Conservation (phyloP, 2,797 vertebrate species). For the Limnodromus scolopaceus region DNA sequence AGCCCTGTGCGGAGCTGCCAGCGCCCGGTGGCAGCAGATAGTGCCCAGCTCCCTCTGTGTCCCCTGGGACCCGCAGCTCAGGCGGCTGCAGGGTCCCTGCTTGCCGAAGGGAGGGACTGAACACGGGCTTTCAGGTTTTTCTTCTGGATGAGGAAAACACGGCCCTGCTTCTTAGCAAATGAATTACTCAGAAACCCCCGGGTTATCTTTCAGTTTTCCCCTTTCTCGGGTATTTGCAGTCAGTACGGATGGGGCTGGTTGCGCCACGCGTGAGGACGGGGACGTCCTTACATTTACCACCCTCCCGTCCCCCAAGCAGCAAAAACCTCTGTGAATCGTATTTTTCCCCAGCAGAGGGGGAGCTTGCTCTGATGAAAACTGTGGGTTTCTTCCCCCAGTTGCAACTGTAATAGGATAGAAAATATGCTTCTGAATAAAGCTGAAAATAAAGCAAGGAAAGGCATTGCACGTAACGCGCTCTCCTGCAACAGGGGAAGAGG, state of each 20-base stretch:
- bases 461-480: background rate
- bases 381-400: background rate
- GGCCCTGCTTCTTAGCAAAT: background rate
- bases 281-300: background rate
- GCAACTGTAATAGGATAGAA: background rate
- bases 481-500: background rate
- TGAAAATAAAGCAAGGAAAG: background rate
- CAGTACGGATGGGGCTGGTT: background rate
- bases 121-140: background rate
- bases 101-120: background rate
- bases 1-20: too few relatives aligned
- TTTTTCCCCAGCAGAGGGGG: constrained; percentile 64
- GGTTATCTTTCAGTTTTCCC: background rate
- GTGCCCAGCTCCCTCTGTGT: background rate
- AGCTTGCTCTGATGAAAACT: constrained; percentile 6
- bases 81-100: accelerated
- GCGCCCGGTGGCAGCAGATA: background rate
- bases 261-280: background rate
- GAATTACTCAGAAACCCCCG: background rate
- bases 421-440: background rate
- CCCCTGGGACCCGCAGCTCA: background rate
- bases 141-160: background rate
- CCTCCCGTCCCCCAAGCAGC: background rate
- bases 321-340: background rate
- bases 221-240: background rate